These are phyloP conservation scores for Sylvicola cinctus DNA, from an alignment of 2,888 invertebrate species.

Conservation along the genomic window DNA sequence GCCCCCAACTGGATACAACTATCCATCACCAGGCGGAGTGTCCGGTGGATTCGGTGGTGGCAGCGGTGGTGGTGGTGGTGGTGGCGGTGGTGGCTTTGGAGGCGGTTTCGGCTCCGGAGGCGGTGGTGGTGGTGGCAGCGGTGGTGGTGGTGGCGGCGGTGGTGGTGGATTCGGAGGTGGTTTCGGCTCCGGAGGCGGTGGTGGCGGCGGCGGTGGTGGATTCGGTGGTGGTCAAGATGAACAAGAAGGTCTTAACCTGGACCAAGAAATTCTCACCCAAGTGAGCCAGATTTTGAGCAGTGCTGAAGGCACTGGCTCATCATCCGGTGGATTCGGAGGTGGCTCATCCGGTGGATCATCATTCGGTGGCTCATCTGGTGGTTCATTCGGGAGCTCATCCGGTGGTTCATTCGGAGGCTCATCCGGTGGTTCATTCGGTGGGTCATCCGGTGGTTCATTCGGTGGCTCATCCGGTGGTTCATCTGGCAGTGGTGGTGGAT, in stretches of 20 bases:
- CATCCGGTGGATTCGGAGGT: conserved; percentile 21
- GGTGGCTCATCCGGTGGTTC: conserved; percentile 21
- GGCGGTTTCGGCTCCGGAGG: too few species aligned
- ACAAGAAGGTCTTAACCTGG: conserved; percentile 67
- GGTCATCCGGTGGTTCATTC: too few species aligned
- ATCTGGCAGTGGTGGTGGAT: conserved; percentile 29
- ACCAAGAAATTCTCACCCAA: conserved; percentile 59
- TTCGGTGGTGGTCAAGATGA: conserved; percentile 55
- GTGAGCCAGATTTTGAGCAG: conserved; percentile 66
- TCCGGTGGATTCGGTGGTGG: conserved; percentile 12
- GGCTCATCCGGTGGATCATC: background rate
- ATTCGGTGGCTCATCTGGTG: conserved; percentile 14
- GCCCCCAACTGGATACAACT: conserved; percentile 55
- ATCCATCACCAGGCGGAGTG: conserved; percentile 43
- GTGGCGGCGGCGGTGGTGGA: conserved; percentile 24
- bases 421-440: conserved; percentile 10
- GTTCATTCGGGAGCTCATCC: conserved; percentile 29
- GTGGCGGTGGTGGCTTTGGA: too few species aligned
- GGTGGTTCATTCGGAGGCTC: conserved; percentile 28
- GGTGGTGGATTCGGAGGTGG: conserved; percentile 7
- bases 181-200: conserved; percentile 18
- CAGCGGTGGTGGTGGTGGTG: too few species aligned
- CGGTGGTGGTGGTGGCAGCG: conserved; percentile 12
- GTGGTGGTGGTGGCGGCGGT: too few species aligned
- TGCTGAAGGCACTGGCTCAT: conserved; percentile 38